Percentiles rank a stretch among this genome's conserved stretches.
phyloP scores from a whole-genome alignment of 2,113 vertebrate species.

The Candoia aspera region DNA sequence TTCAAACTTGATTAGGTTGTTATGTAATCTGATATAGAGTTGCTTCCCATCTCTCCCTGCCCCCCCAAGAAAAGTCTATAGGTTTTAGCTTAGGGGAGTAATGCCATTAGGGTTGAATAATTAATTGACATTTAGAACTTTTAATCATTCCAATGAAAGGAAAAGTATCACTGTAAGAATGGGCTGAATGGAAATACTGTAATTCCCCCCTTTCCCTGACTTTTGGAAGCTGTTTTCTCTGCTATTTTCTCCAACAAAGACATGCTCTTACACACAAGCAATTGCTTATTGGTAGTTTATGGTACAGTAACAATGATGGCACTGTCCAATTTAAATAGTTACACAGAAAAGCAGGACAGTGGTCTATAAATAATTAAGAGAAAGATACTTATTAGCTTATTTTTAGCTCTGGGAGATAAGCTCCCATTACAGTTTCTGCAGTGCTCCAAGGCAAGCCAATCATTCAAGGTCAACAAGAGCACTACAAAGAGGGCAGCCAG shows the following conservation, averaged over 20 bases:
- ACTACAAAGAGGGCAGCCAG: conserved; percentile 17
- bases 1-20: background rate
- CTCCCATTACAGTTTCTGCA: conserved; percentile 47
- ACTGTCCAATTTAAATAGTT: conserved; percentile 31
- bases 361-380: conserved; percentile 65
- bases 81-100: background rate
- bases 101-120: rapidly evolving
- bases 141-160: background rate
- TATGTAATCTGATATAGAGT: background rate
- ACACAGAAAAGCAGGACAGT: conserved; percentile 35
- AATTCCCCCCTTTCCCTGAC: background rate
- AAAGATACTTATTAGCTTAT: conserved; percentile 53
- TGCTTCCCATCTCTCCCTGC: background rate
- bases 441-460: conserved; percentile 34
- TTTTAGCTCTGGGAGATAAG: conserved; percentile 51
- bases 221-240: background rate
- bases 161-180: background rate
- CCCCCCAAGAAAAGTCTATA: background rate
- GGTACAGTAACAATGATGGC: conserved; percentile 21
- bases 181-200: background rate
- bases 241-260: background rate
- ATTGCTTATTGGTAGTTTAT: background rate
- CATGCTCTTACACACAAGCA: background rate
- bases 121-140: background rate
- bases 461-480: conserved; percentile 50